Conservation (phyloP, 2,113 vertebrate species). For the Myrmophylax atrothorax region DNA sequence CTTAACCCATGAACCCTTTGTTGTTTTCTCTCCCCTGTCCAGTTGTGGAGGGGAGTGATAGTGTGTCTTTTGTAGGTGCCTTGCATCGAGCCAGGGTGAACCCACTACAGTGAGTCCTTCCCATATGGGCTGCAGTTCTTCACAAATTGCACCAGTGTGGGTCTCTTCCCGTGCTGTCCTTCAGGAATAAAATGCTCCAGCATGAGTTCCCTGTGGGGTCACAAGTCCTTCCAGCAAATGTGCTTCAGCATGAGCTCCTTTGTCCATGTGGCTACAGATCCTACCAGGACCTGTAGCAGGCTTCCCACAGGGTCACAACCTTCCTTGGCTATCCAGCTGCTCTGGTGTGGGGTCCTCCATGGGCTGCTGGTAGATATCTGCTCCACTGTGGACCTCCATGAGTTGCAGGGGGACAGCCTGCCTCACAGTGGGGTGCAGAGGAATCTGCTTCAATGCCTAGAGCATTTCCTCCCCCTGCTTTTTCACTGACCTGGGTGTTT, state of each 20-base stretch:
- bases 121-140: background rate
- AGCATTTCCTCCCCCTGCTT: background rate
- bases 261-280: background rate
- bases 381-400: background rate
- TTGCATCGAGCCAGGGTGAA: background rate
- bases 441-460: background rate
- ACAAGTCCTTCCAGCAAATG: background rate
- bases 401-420: background rate
- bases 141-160: background rate
- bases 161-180: background rate
- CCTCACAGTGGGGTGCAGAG: background rate
- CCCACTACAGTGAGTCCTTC: background rate
- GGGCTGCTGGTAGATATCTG: background rate
- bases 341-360: background rate
- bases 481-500: background rate
- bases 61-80: background rate
- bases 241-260: background rate
- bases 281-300: background rate
- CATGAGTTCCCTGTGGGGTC: background rate
- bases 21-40: background rate
- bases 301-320: background rate
- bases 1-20: background rate
- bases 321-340: background rate
- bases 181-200: background rate
- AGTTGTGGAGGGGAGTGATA: background rate